phyloP scores from a whole-genome alignment of 2,113 vertebrate genomes.

The Nicator chloris region DNA sequence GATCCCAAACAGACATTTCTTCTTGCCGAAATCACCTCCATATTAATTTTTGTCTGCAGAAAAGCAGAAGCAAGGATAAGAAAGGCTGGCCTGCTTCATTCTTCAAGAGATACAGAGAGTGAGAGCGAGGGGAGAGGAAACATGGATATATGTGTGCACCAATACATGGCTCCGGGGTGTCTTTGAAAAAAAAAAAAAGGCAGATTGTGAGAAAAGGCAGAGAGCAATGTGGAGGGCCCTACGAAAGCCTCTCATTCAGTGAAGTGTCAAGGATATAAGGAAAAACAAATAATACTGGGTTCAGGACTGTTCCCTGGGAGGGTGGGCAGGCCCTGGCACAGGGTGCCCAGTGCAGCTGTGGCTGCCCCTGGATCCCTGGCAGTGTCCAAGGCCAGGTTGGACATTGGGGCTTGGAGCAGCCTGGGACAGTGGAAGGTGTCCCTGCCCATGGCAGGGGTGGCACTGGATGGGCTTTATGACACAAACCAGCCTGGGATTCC shows the following conservation, averaged over 20 bases:
- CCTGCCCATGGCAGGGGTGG: not conserved
- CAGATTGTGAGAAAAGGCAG: too few relatives aligned
- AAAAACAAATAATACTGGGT: not conserved
- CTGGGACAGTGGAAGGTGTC: not conserved
- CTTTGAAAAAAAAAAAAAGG: too few relatives aligned
- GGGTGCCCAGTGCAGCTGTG: not conserved
- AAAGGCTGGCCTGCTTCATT: not conserved
- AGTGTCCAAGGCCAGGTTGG: not conserved
- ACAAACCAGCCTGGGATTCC: not conserved
- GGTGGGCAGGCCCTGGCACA: not conserved
- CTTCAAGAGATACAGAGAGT: not conserved
- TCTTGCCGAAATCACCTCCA: not conserved
- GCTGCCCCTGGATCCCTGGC: not conserved
- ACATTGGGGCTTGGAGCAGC: not conserved
- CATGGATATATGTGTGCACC: fast-evolving
- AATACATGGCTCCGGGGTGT: not conserved
- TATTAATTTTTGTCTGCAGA: not conserved
- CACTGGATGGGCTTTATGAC: not conserved
- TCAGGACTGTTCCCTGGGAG: not conserved
- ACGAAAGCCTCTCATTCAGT: too few relatives aligned
- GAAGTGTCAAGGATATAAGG: not conserved
- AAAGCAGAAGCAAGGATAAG: not conserved
- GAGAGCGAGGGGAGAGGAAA: not conserved
- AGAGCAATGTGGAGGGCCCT: too few relatives aligned
- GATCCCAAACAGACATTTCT: not conserved